A percentile compares a stretch with the other conserved stretches of the same genome.
phyloP scores from a whole-genome alignment of 2,113 vertebrate genomes.

The Hemichromis elongatus region DNA sequence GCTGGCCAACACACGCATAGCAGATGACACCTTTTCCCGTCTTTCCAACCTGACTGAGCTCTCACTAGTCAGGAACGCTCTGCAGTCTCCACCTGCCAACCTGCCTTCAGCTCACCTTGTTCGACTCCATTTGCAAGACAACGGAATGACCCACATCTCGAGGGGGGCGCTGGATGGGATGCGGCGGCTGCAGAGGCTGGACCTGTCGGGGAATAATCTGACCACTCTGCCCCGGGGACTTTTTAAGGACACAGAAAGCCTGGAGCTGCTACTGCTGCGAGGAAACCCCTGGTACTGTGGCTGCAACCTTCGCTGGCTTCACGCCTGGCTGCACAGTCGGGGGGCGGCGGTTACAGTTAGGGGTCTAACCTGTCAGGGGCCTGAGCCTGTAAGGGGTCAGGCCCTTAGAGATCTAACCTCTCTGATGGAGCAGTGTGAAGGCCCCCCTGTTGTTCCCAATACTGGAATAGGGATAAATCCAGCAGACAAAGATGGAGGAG shows the following conservation, averaged over 20 bases:
- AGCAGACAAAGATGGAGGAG: slow-evolving; percentile 52
- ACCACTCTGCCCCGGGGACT: slow-evolving; percentile 85
- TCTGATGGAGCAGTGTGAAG: slow-evolving; percentile 88
- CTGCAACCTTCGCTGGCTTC: slow-evolving; percentile 88
- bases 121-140: slow-evolving; percentile 90
- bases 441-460: slow-evolving; percentile 61
- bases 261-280: slow-evolving; percentile 82
- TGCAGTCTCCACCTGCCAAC: slow-evolving; percentile 85
- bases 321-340: slow-evolving; percentile 84
- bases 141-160: slow-evolving; percentile 89
- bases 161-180: slow-evolving; percentile 81
- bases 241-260: slow-evolving; percentile 83
- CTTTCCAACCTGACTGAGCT: slow-evolving; percentile 89
- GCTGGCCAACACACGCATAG: slow-evolving; percentile 91
- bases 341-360: slow-evolving; percentile 83
- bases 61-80: slow-evolving; percentile 88
- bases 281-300: slow-evolving; percentile 96
- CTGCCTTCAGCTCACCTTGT: slow-evolving; percentile 82
- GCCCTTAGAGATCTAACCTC: slow-evolving; percentile 81
- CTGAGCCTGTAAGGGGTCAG: slow-evolving; percentile 83
- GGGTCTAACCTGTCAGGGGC: slow-evolving; percentile 86
- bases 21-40: slow-evolving; percentile 92
- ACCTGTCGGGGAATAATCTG: slow-evolving; percentile 93
- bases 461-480: slow-evolving; percentile 51
- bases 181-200: slow-evolving; percentile 80